Conservation (phyloP, 2,797 vertebrate genomes). For the Echiichthys vipera region DNA sequence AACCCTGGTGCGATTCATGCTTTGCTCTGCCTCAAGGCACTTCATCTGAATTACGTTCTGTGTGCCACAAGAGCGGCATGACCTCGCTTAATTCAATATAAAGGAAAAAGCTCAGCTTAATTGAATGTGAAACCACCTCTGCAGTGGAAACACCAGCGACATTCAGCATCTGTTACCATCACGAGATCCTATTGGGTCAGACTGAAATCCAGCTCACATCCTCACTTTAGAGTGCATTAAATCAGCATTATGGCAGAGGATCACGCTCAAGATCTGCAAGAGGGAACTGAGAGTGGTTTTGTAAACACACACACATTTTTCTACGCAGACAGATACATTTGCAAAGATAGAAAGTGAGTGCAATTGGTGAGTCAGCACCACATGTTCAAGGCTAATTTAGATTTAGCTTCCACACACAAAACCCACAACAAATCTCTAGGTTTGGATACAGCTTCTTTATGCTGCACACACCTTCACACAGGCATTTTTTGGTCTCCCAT, state of each 20-base stretch:
- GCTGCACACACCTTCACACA: conserved; percentile 26
- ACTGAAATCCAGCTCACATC: conserved; percentile 37
- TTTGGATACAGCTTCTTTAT: conserved; percentile 19
- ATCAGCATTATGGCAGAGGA: conserved; percentile 42
- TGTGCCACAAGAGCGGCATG: conserved; percentile 47
- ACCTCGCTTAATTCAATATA: conserved; percentile 65
- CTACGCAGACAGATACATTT: background rate
- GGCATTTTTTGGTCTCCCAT: conserved; percentile 22
- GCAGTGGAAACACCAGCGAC: conserved; percentile 52
- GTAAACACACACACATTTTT: conserved; percentile 16
- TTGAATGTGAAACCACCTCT: conserved; percentile 65
- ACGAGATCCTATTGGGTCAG: conserved; percentile 35
- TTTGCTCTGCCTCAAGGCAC: conserved; percentile 31
- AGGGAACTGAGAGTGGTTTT: conserved; percentile 42
- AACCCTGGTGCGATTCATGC: conserved; percentile 39
- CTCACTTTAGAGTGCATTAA: conserved; percentile 40
- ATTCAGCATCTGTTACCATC: conserved; percentile 50
- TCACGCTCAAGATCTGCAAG: conserved; percentile 15
- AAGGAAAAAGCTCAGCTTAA: conserved; percentile 52
- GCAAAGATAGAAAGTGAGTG: conserved; percentile 23
- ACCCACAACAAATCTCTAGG: background rate
- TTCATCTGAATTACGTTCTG: conserved; percentile 56
- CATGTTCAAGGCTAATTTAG: conserved; percentile 32
- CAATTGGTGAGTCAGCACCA: conserved; percentile 37
- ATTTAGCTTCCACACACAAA: conserved; percentile 20